Percentiles rank a stretch among this genome's conserved stretches.
phyloP scores from a whole-genome alignment of 1,140 invertebrate genomes.

The Zelostemma sp. region DNA sequence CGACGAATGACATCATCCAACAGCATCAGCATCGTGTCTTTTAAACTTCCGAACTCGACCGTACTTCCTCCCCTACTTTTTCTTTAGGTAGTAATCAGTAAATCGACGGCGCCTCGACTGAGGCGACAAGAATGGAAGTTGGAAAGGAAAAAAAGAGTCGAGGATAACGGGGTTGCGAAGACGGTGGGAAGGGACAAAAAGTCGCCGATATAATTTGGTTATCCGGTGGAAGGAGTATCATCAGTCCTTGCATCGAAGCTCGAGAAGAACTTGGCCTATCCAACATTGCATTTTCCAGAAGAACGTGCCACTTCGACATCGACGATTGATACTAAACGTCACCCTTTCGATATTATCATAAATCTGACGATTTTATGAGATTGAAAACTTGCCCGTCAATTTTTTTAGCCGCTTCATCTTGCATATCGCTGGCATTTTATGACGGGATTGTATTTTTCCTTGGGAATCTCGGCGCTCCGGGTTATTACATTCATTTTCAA shows the following conservation, averaged over 20 bases:
- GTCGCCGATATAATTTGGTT: constrained; percentile 64
- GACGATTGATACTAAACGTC: not conserved
- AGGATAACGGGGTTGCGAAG: too few relatives aligned
- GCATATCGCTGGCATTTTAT: too few relatives aligned
- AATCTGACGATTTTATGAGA: not conserved
- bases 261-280: constrained; percentile 53
- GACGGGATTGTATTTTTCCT: not conserved
- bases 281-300: constrained; percentile 8
- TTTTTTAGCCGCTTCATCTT: too few relatives aligned
- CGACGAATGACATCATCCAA: constrained; percentile 20
- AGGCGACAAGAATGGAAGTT: constrained; percentile 29
- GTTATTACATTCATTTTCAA: too few relatives aligned
- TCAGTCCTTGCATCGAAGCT: constrained; percentile 49
- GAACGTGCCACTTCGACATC: constrained; percentile 20
- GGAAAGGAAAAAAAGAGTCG: too few relatives aligned
- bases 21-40: constrained; percentile 23
- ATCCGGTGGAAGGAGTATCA: constrained; percentile 58
- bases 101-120: constrained; percentile 55
- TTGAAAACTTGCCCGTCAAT: not conserved
- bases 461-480: too few relatives aligned
- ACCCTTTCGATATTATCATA: not conserved
- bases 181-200: constrained; percentile 43
- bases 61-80: constrained; percentile 35
- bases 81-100: constrained; percentile 57
- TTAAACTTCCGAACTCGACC: constrained; percentile 44